phyloP scores from a whole-genome alignment of 2,888 invertebrate genomes.

The Pocota personata region DNA sequence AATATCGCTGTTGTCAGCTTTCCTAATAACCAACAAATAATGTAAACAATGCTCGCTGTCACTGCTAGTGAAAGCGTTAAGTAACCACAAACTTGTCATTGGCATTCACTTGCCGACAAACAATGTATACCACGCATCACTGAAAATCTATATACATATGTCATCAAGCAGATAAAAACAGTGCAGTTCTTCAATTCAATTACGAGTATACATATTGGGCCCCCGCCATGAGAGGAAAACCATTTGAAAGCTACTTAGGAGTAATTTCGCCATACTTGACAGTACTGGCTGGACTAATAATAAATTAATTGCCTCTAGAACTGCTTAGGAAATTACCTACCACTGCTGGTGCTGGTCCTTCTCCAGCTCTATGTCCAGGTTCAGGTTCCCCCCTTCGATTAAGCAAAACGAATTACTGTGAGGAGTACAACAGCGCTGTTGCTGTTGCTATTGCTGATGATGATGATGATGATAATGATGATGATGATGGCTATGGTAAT shows the following conservation, averaged over 20 bases:
- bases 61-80: slow-evolving; percentile 27
- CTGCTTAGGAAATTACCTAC: slow-evolving; percentile 24
- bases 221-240: slow-evolving; percentile 1
- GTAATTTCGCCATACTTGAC: slow-evolving; percentile 13
- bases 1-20: background rate
- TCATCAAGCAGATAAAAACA: background rate
- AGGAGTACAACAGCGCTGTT: background rate
- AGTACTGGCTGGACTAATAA: slow-evolving; percentile 26
- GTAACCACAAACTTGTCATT: slow-evolving; percentile 29
- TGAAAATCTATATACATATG: background rate
- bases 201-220: background rate
- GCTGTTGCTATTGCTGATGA: background rate
- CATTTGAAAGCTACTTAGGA: slow-evolving; percentile 18
- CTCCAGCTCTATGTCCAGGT: slow-evolving; percentile 2
- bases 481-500: slow-evolving; percentile 21
- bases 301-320: slow-evolving; percentile 44
- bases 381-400: background rate
- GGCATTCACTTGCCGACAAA: slow-evolving; percentile 22
- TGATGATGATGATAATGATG: background rate
- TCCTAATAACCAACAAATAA: background rate
- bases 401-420: background rate
- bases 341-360: background rate
- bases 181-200: slow-evolving; percentile 30
- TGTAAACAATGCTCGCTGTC: background rate
- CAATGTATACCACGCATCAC: background rate